Evolutionary conservation across 2,113 vertebrate genomes (phyloP).

Genomic region (Myiopsitta monachus): DNA sequence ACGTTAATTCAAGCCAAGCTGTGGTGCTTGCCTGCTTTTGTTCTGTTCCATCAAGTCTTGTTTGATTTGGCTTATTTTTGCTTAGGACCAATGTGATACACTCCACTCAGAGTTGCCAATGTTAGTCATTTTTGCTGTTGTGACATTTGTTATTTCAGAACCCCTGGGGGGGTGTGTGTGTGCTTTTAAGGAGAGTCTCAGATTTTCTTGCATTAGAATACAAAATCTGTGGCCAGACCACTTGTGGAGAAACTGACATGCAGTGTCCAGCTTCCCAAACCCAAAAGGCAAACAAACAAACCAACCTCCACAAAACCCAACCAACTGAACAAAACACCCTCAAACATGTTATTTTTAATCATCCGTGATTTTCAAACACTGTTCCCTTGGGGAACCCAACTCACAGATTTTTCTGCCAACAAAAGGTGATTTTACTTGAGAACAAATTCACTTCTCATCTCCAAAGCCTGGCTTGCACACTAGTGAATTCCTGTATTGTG

Average conservation of each 20-base stretch:
- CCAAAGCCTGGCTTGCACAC: not conserved
- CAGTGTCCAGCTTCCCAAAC: not conserved
- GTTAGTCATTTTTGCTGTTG: not conserved
- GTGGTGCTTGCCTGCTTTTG: not conserved
- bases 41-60: not conserved
- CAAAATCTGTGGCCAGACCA: not conserved
- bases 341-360: slow-evolving; percentile 13
- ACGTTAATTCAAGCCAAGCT: not conserved
- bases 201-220: not conserved
- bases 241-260: not conserved
- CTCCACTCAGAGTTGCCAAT: not conserved
- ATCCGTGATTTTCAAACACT: slow-evolving; percentile 12
- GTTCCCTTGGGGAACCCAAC: not conserved
- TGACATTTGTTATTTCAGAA: not conserved
- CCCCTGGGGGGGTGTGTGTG: not conserved
- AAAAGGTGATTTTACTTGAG: slow-evolving; percentile 17
- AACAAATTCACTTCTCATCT: slow-evolving; percentile 41
- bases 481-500: slow-evolving; percentile 24
- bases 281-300: not conserved
- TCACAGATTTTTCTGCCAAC: slow-evolving; percentile 21
- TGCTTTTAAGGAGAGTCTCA: not conserved
- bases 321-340: not conserved
- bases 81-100: not conserved
- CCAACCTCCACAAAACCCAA: not conserved
- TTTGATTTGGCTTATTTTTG: slow-evolving; percentile 10